A percentile compares a stretch with the other conserved stretches of the same genome.
Conservation (phyloP, 2,113 vertebrate species). For the Seriola dumerili region DNA sequence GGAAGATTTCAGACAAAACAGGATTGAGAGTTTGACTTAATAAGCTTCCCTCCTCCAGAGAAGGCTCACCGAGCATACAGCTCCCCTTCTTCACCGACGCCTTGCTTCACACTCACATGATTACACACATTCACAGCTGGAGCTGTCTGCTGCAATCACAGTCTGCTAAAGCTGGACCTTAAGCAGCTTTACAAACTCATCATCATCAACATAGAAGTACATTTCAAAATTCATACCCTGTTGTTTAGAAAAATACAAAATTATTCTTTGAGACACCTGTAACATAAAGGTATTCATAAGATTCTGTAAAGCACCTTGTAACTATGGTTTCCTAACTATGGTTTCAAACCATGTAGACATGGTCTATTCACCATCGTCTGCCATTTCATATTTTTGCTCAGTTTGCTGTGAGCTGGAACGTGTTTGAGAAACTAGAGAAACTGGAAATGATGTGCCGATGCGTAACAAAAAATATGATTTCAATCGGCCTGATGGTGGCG, state of each 20-base stretch:
- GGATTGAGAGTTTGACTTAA: conserved; percentile 35
- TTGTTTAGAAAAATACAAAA: not conserved
- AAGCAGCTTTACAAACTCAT: conserved; percentile 26
- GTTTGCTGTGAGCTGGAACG: too few species aligned
- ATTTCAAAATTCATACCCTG: not conserved
- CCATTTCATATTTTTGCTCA: too few species aligned
- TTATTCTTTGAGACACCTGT: not conserved
- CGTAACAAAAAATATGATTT: too few species aligned
- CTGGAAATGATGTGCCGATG: too few species aligned
- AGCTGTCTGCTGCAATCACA: conserved; percentile 45
- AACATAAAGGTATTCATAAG: not conserved
- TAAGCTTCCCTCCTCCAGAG: conserved; percentile 18
- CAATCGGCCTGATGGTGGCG: too few species aligned
- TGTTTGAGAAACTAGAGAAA: too few species aligned
- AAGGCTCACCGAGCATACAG: conserved; percentile 18
- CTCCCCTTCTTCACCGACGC: not conserved
- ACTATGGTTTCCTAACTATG: too few species aligned
- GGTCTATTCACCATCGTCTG: too few species aligned
- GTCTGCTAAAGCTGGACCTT: conserved; percentile 6
- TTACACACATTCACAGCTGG: conserved; percentile 37
- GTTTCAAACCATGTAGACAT: too few species aligned
- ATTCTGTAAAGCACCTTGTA: too few species aligned
- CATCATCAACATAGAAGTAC: conserved; percentile 1
- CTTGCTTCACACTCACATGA: conserved; percentile 33
- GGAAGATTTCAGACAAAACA: conserved; percentile 29